Evolutionary conservation across 1,140 invertebrate species (phyloP), one percentile per base, ranked within the genome.

Genomic region (Coelopa frigida): DNA sequence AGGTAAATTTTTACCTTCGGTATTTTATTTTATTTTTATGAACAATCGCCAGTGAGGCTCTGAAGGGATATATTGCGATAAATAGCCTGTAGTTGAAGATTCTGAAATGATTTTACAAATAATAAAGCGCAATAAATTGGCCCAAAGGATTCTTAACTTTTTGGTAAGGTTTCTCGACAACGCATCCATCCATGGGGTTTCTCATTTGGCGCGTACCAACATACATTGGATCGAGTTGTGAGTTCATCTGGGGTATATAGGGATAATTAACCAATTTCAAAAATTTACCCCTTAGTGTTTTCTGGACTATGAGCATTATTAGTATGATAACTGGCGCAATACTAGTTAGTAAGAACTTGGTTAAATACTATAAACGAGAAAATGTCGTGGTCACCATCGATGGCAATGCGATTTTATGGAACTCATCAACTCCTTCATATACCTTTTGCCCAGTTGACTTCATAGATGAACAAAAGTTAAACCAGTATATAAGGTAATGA

Each of bases 211-310:
- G 17, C 37, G 26, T 31, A 31, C 4, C 3, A n/a, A 46, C 23
- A 46, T 46, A 26, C 33, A 46, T 39, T 46, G 35, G 23, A 18
- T 12, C 1, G 44, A 46, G 36, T 39, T 46, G 44, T 46, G 27
- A 39, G 44, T 46, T 8, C 12, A n/a, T n/a, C n/a, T n/a, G n/a
- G n/a, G n/a, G n/a, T n/a, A n/a, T n/a, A n/a, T n/a, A n/a, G n/a
- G n/a, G n/a, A n/a, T n/a, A n/a, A n/a, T n/a, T n/a, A n/a, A n/a
- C n/a, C n/a, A n/a, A n/a, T n/a, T n/a, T n/a, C n/a, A n/a, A n/a
- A n/a, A n/a, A n/a, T n/a, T n/a, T n/a, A n/a, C n/a, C n/a, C n/a
- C n/a, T n/a, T n/a, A n/a, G n/a, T 24, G 7, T 23, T 10, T 40
- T 21, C 22, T 5, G 3, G 5, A 23, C 37, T 14, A 35, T 2